phyloP scores from a whole-genome alignment of 1,140 invertebrate genomes.

The Carposina sasakii region DNA sequence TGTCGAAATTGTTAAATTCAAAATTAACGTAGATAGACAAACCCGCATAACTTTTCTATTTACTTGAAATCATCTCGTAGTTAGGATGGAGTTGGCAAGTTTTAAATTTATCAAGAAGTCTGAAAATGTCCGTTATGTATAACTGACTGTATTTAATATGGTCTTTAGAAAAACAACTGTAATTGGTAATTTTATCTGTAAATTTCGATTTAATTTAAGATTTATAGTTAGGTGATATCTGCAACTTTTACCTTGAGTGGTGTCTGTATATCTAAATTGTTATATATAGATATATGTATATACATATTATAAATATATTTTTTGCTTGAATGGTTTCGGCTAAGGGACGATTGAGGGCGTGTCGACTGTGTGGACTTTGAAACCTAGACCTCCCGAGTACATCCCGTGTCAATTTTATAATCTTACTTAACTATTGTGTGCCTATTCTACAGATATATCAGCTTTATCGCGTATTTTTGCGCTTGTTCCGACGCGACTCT shows the following conservation, averaged over 20 bases:
- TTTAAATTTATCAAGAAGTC: constrained; percentile 52
- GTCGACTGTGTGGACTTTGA: constrained; percentile 53
- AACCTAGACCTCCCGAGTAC: constrained; percentile 34
- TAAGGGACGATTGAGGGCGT: constrained; percentile 23
- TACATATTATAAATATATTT: constrained; percentile 23
- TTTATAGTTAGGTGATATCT: constrained; percentile 58
- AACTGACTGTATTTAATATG: constrained; percentile 51
- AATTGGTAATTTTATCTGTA: constrained; percentile 58
- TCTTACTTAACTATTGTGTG: too few relatives aligned
- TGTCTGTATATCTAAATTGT: too few relatives aligned
- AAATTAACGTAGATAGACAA: constrained; percentile 26
- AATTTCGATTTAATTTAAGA: constrained; percentile 55
- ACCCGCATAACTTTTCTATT: constrained; percentile 48
- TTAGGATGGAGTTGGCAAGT: constrained; percentile 56
- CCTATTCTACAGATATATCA: constrained; percentile 19
- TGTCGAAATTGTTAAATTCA: background rate
- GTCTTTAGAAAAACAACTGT: constrained; percentile 50
- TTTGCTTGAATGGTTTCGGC: constrained; percentile 41
- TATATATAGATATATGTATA: too few relatives aligned
- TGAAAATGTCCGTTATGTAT: constrained; percentile 46
- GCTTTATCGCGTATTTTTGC: constrained; percentile 30
- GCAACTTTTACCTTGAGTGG: constrained; percentile 40
- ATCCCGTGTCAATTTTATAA: too few relatives aligned
- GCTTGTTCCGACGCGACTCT: constrained; percentile 12
- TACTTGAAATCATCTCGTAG: constrained; percentile 56